Conservation (phyloP, 2,797 vertebrate species). For the Pelobates cultripes region DNA sequence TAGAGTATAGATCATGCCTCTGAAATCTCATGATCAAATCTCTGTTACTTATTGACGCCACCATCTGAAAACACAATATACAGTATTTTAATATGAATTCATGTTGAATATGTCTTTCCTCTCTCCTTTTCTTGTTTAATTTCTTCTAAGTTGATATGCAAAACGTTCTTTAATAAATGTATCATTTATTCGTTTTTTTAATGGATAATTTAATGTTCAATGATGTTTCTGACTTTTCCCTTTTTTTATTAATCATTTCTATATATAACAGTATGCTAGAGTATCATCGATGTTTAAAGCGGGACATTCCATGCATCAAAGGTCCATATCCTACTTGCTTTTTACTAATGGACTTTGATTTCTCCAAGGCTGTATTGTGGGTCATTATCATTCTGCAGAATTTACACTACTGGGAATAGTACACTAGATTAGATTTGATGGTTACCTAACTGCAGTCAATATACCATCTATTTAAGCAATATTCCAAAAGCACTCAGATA, state of each 20-base stretch:
- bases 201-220: neutral
- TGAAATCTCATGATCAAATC: too few relatives aligned
- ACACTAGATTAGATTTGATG: neutral
- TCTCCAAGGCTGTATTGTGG: neutral
- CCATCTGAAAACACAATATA: too few relatives aligned
- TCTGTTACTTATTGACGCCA: too few relatives aligned
- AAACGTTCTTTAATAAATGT: neutral
- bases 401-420: conserved; percentile 2
- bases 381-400: neutral
- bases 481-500: neutral
- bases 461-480: conserved; percentile 6
- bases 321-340: neutral
- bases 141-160: too few relatives aligned
- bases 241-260: neutral
- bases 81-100: too few relatives aligned
- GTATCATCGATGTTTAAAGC: neutral
- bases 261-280: neutral
- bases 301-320: neutral
- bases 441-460: neutral
- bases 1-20: too few relatives aligned
- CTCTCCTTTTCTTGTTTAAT: too few relatives aligned
- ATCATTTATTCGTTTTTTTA: neutral
- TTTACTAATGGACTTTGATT: neutral
- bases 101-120: too few relatives aligned
- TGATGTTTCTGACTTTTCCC: neutral